Evolutionary conservation across 2,113 vertebrate genomes (phyloP).

Genomic region (Sinocyclocheilus rhinocerous): DNA sequence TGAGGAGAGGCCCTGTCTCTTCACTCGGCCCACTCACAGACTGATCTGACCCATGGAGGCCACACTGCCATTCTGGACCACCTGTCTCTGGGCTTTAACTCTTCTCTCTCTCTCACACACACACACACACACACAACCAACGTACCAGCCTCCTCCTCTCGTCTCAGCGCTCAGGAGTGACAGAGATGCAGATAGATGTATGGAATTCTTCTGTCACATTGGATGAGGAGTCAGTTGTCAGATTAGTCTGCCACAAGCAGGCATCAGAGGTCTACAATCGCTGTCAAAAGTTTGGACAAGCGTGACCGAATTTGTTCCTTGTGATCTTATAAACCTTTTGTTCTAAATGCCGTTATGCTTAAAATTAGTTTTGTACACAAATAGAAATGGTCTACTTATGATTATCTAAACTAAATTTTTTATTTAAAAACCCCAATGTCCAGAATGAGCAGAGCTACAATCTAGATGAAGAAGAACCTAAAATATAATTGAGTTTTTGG

Average conservation of each 20-base stretch:
- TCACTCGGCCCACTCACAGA: constrained; percentile 48
- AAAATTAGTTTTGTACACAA: not conserved
- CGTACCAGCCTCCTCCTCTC: not conserved
- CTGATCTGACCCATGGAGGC: constrained; percentile 36
- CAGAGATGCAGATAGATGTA: constrained; percentile 13
- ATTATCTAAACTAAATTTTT: not conserved
- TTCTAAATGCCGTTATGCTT: not conserved
- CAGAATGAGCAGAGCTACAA: not conserved
- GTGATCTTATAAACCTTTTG: not conserved
- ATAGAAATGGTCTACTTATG: not conserved
- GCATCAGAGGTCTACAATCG: not conserved
- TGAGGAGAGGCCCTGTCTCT: constrained; percentile 17
- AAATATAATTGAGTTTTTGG: no score
- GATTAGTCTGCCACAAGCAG: not conserved
- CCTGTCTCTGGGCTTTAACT: constrained; percentile 32
- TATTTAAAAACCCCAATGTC: not conserved
- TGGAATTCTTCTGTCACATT: constrained; percentile 31
- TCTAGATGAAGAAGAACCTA: not conserved
- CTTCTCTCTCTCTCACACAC: not conserved
- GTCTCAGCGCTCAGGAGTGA: constrained; percentile 1
- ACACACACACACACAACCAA: not conserved
- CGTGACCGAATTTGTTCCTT: not conserved
- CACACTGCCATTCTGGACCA: constrained; percentile 29
- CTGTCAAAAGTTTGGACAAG: constrained; percentile 4
- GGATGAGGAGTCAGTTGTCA: constrained; percentile 17